Base-by-base conservation (phyloP, 1,140 invertebrate genomes). In the Phortica variegata region DNA sequence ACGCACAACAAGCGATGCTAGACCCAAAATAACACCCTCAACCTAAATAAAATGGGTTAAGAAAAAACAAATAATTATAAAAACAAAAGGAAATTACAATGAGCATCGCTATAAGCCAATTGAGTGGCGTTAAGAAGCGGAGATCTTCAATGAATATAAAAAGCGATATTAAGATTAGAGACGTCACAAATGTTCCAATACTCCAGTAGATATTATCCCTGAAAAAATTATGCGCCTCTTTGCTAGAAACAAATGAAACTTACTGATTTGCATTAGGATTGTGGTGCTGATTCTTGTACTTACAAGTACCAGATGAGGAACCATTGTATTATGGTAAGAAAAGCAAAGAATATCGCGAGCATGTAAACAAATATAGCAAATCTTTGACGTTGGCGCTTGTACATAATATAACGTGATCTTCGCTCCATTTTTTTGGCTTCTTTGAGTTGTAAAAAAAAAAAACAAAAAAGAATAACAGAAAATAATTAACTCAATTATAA, bases 121-220 rank as follows among this genome's bases (percentile, higher is more conserved):
- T 65, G 0, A 43, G 0, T 2, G 56, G 54, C 4, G 38, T 21
- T 2, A 16, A n/a, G 8, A 61, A 61, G 2, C 61, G 58, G 16
- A 65, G 2, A 9, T 15, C 16, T 6, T 65, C 61, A 17, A 65
- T 50, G 33, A 61, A 65, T 13, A 66, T 49, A 36, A 65, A 65
- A 16, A 61, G 0, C 0, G 54, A 16, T 1, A 59, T 18, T 0
- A 65, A 26, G 0, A 61, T 0, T 9, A 65, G 37, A 0, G 54
- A 49, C 1, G 61, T 7, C 3, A 18, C 8, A 42, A 65, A 65
- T 10, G 53, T 38, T 20, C 49, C 15, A 8, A 47, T 49, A 7
- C 58, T 33, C 12, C 58, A 2, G 58, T 55, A 58, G 37, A 45
- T 48, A 21, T 50, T 5, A 3, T 6, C 3, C 0, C 0, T 32